Percentiles rank a stretch among this genome's conserved stretches.
Evolutionary conservation across 2,888 invertebrate species (phyloP).

Genomic region (Platycnemis pennipes): DNA sequence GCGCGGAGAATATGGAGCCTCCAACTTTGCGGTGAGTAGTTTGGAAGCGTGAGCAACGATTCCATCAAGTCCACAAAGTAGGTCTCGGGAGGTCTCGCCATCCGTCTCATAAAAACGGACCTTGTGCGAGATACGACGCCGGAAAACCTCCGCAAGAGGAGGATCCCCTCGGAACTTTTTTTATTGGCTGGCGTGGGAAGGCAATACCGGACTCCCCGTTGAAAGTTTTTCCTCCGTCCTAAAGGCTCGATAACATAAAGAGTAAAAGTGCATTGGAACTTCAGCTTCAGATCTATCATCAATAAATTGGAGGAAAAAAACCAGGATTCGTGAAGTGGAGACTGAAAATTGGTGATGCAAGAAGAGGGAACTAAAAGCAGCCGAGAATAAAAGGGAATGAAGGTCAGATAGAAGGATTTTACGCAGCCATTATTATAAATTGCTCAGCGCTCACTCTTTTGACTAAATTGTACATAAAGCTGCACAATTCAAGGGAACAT

Average conservation of each 20-base stretch:
- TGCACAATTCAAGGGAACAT: no score
- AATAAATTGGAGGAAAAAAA: background rate
- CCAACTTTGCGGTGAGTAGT: background rate
- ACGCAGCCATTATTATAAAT: no score
- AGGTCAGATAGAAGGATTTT: no score
- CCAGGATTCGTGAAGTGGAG: background rate
- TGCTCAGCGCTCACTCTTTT: no score
- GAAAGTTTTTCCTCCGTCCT: background rate
- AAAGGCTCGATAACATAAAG: background rate
- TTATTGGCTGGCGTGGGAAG: background rate
- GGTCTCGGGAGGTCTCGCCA: background rate
- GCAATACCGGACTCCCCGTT: background rate
- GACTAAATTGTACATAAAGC: no score
- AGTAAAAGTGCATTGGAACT: background rate
- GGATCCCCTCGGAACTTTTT: background rate
- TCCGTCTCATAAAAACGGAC: background rate
- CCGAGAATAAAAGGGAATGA: no score
- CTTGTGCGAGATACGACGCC: background rate
- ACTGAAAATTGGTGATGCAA: background rate
- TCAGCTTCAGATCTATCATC: background rate
- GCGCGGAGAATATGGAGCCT: background rate
- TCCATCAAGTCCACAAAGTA: conserved; percentile 16
- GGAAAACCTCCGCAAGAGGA: background rate
- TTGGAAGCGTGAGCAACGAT: conserved; percentile 3
- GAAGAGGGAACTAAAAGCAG: background rate